phyloP scores from a whole-genome alignment of 2,888 invertebrate species.

The Resseliella maxima region DNA sequence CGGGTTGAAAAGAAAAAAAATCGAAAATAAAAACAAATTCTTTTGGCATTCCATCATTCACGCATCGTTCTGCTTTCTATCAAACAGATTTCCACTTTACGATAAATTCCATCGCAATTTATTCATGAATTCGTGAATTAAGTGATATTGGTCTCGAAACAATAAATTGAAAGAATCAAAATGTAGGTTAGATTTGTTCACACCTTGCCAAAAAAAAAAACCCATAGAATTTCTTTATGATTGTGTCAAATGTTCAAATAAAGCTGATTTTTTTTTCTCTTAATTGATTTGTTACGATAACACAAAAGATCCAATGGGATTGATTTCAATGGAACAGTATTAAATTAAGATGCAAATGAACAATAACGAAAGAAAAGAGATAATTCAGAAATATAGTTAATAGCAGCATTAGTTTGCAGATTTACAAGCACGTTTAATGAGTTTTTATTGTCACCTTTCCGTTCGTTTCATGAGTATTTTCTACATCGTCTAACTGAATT shows the following conservation, averaged over 20 bases:
- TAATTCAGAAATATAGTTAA: neutral
- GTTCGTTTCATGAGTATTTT: neutral
- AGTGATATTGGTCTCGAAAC: neutral
- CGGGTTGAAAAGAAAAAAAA: too few species aligned
- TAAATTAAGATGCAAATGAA: slow-evolving; percentile 24
- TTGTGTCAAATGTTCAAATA: neutral
- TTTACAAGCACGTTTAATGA: slow-evolving; percentile 31
- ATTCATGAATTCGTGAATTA: neutral
- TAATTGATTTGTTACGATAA: neutral
- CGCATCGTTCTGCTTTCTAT: slow-evolving; percentile 28
- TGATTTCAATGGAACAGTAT: neutral
- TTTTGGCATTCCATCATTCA: neutral
- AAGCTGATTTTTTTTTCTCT: neutral
- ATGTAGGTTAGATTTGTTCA: neutral
- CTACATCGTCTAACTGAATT: neutral
- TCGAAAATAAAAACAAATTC: slow-evolving; percentile 13
- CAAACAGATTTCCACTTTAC: neutral
- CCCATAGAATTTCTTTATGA: neutral
- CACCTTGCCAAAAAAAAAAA: neutral
- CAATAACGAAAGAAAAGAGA: neutral
- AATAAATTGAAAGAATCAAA: neutral
- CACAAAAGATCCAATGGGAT: neutral
- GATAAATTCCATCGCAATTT: neutral
- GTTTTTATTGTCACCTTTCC: slow-evolving; percentile 16
- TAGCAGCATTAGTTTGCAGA: neutral